A percentile compares a stretch with the other conserved stretches of the same genome.
Conservation (phyloP, 2,888 invertebrate species). For the Ommatoiulus sabulosus region DNA sequence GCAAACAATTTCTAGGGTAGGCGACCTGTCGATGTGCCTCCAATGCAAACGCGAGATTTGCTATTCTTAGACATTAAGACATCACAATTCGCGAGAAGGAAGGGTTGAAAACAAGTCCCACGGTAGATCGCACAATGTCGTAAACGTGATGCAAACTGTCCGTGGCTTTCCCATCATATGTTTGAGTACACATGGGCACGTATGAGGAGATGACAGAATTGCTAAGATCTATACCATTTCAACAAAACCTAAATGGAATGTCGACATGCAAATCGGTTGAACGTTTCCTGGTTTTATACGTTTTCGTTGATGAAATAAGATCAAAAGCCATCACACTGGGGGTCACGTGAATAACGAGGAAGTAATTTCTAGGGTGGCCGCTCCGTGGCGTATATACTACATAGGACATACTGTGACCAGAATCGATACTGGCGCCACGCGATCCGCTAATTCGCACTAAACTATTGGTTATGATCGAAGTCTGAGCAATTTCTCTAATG, state of each 20-base stretch:
- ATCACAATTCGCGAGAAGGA: neutral
- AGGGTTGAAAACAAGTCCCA: constrained; percentile 1
- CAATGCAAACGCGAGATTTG: neutral
- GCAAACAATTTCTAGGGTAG: neutral
- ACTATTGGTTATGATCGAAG: neutral
- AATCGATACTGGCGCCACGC: neutral
- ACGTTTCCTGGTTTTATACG: neutral
- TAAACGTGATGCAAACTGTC: neutral
- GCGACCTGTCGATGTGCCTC: neutral
- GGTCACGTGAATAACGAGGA: constrained; percentile 7
- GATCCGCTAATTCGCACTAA: neutral
- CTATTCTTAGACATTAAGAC: constrained; percentile 2
- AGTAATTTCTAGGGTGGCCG: neutral
- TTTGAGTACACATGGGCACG: too few species aligned
- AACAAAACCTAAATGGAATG: too few species aligned
- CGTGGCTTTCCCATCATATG: too few species aligned
- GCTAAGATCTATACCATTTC: too few species aligned
- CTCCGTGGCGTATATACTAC: too few species aligned
- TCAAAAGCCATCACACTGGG: neutral
- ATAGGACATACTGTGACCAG: neutral
- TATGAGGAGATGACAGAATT: too few species aligned
- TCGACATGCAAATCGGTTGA: neutral
- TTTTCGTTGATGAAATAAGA: neutral
- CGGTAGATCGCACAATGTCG: neutral
- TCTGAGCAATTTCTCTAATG: neutral